These are phyloP conservation scores for Rachycentron canadum DNA, from an alignment of 2,797 vertebrate species.

Conservation along the genomic window DNA sequence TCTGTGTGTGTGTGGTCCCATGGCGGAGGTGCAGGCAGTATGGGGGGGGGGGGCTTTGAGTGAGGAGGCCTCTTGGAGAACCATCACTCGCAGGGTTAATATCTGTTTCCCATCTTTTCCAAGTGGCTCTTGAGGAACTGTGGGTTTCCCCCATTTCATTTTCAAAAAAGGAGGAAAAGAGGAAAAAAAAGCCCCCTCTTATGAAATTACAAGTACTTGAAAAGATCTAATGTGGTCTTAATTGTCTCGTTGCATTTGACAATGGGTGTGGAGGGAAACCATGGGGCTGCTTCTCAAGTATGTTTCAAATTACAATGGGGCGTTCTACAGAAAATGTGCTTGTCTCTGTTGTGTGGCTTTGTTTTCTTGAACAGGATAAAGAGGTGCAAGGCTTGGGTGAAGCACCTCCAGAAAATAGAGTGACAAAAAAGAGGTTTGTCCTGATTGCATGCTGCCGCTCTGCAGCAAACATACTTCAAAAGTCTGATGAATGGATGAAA, in stretches of 20 bases:
- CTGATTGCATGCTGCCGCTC: slow-evolving; percentile 7
- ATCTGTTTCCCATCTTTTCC: slow-evolving; percentile 89
- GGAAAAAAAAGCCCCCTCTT: slow-evolving; percentile 77
- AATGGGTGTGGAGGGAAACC: slow-evolving; percentile 77
- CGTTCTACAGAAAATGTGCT: slow-evolving; percentile 75
- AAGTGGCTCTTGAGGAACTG: slow-evolving; percentile 84
- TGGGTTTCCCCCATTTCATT: slow-evolving; percentile 78
- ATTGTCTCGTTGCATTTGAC: slow-evolving; percentile 85
- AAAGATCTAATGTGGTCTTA: slow-evolving; percentile 91
- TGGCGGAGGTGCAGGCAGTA: slow-evolving; percentile 73
- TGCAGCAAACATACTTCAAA: not conserved
- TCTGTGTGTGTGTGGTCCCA: slow-evolving; percentile 78
- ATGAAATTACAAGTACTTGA: slow-evolving; percentile 89
- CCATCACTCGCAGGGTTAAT: slow-evolving; percentile 83
- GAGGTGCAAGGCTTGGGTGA: slow-evolving; percentile 67
- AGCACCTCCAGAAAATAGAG: slow-evolving; percentile 36
- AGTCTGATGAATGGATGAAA: not conserved
- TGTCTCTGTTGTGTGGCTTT: slow-evolving; percentile 75
- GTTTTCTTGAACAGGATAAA: slow-evolving; percentile 75
- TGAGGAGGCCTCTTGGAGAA: slow-evolving; percentile 81
- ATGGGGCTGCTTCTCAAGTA: slow-evolving; percentile 74
- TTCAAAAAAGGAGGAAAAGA: slow-evolving; percentile 67
- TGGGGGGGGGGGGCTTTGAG: slow-evolving; percentile 54
- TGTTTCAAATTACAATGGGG: slow-evolving; percentile 87
- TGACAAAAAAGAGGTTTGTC: slow-evolving; percentile 11